Evolutionary conservation across 2,888 invertebrate species (phyloP), one percentile per base, ranked within the genome.

Genomic region (Venustoraphidia nigricollis): DNA sequence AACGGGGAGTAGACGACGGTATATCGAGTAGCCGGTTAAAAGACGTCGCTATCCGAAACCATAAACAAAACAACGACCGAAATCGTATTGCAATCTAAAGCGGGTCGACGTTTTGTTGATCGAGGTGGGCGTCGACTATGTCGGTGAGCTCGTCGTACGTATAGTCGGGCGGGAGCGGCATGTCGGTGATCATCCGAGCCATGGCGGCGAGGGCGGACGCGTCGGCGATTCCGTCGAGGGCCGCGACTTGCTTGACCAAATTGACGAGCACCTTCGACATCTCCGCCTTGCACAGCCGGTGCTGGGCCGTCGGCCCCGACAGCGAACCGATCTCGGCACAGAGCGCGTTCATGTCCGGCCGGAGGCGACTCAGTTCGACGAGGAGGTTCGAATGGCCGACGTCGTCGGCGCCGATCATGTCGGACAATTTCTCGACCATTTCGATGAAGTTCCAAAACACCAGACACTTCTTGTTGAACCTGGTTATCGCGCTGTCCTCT

Each of bases 81-180:
- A 27, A 27, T 6, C 1, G 6, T 27, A 27, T 27, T 27, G 6
- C 27, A 6, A 27, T 5, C 27, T 27, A 27, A 27, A 27, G 27
- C 27, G 27, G 27, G 6, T 27, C 27, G 27, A 27, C 27, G 6
- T 27, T 27, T 27, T 27, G 27, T 6, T 27, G 27, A 27, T 27
- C 17, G 9, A 44, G 10, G 34, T 27, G 34, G 5, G 6, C 9
- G 11, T 44, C 27, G 11, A n/a, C 11, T n/a, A 44, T 45, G 35
- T 46, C 39, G 9, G 34, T 40, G 10, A 46, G 11, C n/a, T 46
- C 45, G n/a, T 45, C 41, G 10, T 35, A 9, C 10, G 17, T 40
- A 14, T 40, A 46, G 11, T 46, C 40, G 8, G 40, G 41, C 1
- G 46, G 46, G 9, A 46, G 11, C 6, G 39, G 46, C 34, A 46